A percentile compares a stretch with the other conserved stretches of the same genome.
phyloP scores from a whole-genome alignment of 2,797 vertebrate species.

The Taenioides sp. region DNA sequence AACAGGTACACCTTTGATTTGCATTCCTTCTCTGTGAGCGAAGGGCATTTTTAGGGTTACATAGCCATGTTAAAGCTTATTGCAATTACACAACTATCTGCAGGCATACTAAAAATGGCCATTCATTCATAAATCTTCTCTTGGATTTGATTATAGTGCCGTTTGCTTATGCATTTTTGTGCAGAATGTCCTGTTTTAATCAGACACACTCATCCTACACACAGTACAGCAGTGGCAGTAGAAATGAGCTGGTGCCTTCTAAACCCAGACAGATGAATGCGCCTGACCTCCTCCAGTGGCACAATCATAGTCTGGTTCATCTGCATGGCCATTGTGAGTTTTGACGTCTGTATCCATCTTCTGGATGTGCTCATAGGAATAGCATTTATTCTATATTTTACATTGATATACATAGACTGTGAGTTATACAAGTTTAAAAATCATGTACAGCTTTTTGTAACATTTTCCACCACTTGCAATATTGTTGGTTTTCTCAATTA shows the following conservation, averaged over 20 bases:
- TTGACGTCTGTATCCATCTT: conserved; percentile 77
- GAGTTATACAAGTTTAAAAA: not conserved
- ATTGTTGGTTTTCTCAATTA: too few relatives aligned
- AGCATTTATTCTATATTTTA: conserved; percentile 68
- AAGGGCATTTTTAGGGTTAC: too few relatives aligned
- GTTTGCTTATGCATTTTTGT: not conserved
- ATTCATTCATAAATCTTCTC: conserved; percentile 21
- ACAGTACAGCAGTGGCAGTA: conserved; percentile 32
- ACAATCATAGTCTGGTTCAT: conserved; percentile 71
- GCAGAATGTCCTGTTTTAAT: conserved; percentile 65
- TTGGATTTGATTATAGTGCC: conserved; percentile 10
- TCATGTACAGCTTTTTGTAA: too few relatives aligned
- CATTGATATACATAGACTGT: not conserved
- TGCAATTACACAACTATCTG: too few relatives aligned
- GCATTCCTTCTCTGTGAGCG: too few relatives aligned
- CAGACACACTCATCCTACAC: conserved; percentile 61
- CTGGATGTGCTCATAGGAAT: conserved; percentile 41
- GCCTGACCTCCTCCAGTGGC: conserved; percentile 67
- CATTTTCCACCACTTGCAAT: too few relatives aligned
- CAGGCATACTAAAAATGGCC: conserved; percentile 7
- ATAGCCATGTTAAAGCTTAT: too few relatives aligned
- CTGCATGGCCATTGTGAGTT: conserved; percentile 66
- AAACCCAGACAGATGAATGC: conserved; percentile 74
- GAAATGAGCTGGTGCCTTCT: conserved; percentile 56
- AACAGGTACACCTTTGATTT: too few relatives aligned